A percentile compares a stretch with the other conserved stretches of the same genome.
These are phyloP conservation scores for Gastrophryne carolinensis DNA, from an alignment of 2,797 vertebrate genomes.

Conservation along the genomic window DNA sequence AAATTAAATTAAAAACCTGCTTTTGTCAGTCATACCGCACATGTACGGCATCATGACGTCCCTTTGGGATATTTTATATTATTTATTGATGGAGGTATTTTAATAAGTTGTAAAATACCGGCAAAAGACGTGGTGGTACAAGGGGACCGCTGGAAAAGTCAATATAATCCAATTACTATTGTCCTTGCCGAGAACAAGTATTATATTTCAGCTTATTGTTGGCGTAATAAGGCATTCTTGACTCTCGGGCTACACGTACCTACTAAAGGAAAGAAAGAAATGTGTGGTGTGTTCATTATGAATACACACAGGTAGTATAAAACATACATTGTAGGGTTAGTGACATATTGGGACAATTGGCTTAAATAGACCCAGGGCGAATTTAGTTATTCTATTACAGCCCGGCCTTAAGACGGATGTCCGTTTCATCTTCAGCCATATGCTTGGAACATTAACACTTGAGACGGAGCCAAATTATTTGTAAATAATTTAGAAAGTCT, in stretches of 20 bases:
- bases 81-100: slow-evolving; percentile 41
- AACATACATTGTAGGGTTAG: slow-evolving; percentile 5
- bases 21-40: slow-evolving; percentile 15
- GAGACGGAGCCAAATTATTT: slow-evolving; percentile 44
- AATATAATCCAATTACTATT: slow-evolving; percentile 39
- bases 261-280: background rate
- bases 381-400: slow-evolving; percentile 30
- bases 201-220: slow-evolving; percentile 22
- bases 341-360: slow-evolving; percentile 23
- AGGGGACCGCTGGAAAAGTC: slow-evolving; percentile 27
- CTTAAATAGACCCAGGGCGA: slow-evolving; percentile 8
- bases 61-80: slow-evolving; percentile 36
- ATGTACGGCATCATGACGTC: background rate
- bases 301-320: slow-evolving; percentile 14
- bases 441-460: slow-evolving; percentile 42
- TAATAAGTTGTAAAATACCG: slow-evolving; percentile 45
- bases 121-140: slow-evolving; percentile 31
- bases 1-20: slow-evolving; percentile 17
- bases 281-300: background rate
- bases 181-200: slow-evolving; percentile 26
- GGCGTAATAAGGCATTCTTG: slow-evolving; percentile 11
- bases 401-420: slow-evolving; percentile 34
- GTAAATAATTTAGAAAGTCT: slow-evolving; percentile 36
- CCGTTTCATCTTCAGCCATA: slow-evolving; percentile 24
- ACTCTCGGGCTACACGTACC: background rate